Base-by-base conservation (phyloP, 2,113 vertebrate genomes). In the Platichthys flesus region DNA sequence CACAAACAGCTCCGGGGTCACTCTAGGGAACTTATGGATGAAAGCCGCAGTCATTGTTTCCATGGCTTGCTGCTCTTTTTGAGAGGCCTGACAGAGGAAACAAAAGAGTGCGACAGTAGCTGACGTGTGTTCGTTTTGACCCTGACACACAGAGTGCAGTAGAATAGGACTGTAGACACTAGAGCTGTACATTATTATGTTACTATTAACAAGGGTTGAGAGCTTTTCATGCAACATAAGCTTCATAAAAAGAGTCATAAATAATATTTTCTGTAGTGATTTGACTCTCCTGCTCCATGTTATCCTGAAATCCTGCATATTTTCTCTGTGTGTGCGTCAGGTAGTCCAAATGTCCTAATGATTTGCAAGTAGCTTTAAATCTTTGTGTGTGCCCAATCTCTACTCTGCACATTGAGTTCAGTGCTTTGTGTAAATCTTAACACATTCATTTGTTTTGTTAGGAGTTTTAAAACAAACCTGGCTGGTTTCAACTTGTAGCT, bases 1-100 rank as follows among this genome's bases (percentile, higher is more conserved):
- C 8, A 96, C 93, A 65, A 98, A 97, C 61, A 97, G 92, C 77
- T 97, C 95, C 10, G 96, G 96, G 24, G 95, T 97, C 69, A 97
- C 94, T 51, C 71, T 90, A 0, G 95, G 95, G 79, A 96, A 95
- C 72, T 94, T 95, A 26, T 96, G 93, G 57, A 97, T 95, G 78
- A 97, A 95, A 79, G 96, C 94, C 3, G 96, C 90, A 0, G 95
- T 96, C 92, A 98, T 94, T 14, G 93, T 95, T 81, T 95, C 96
- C 93, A 98, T 91, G 40, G 94, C 95, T 60, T 94, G 93, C 65
- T 95, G 88, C 90, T 96, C 93, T 1, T 93, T 91, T 28, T 93
- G 93, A 31, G 93, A 95, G 2, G 94, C 94, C 96, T 97, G 85
- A 81, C 37, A 77, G 45, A 67, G 66, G 83, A 71, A 76, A 83